phyloP scores from a whole-genome alignment of 1,140 invertebrate species.

The Stegodyphus mimosarum region DNA sequence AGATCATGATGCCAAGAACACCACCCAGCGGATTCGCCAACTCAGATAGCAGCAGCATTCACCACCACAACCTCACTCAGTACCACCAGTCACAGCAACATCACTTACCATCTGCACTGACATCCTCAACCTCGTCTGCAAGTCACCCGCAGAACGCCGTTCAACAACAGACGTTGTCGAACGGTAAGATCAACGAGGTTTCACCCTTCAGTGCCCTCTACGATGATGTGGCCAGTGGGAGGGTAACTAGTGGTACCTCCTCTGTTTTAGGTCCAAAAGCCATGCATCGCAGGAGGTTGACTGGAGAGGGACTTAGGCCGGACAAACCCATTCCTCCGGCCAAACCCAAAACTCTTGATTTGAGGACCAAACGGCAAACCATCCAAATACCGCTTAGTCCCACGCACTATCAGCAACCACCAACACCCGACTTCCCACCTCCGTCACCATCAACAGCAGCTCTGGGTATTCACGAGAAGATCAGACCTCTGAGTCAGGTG shows the following conservation, averaged over 20 bases:
- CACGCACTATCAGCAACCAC: constrained; percentile 89
- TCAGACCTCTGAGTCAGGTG: constrained; percentile 89
- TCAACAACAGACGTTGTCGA: constrained; percentile 18
- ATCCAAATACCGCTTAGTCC: constrained; percentile 76
- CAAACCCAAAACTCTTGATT: constrained; percentile 59
- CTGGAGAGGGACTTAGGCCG: constrained; percentile 29
- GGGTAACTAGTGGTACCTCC: constrained; percentile 8
- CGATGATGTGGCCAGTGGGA: constrained; percentile 55
- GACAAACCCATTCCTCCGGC: constrained; percentile 44
- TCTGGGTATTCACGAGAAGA: constrained; percentile 88
- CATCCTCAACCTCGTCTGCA: not conserved
- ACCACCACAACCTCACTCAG: constrained; percentile 17
- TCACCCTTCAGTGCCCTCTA: constrained; percentile 58
- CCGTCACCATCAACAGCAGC: constrained; percentile 91
- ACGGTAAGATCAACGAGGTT: constrained; percentile 31
- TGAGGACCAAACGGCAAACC: constrained; percentile 64
- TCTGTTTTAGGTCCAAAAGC: constrained; percentile 36
- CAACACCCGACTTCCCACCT: constrained; percentile 93
- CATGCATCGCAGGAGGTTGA: constrained; percentile 57
- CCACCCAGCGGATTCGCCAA: constrained; percentile 52
- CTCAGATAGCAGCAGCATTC: not conserved
- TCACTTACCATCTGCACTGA: not conserved
- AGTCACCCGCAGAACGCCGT: not conserved
- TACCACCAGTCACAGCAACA: not conserved
- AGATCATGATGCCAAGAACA: constrained; percentile 50